Conservation (phyloP, 2,888 invertebrate genomes). For the Amphimallon solstitiale region DNA sequence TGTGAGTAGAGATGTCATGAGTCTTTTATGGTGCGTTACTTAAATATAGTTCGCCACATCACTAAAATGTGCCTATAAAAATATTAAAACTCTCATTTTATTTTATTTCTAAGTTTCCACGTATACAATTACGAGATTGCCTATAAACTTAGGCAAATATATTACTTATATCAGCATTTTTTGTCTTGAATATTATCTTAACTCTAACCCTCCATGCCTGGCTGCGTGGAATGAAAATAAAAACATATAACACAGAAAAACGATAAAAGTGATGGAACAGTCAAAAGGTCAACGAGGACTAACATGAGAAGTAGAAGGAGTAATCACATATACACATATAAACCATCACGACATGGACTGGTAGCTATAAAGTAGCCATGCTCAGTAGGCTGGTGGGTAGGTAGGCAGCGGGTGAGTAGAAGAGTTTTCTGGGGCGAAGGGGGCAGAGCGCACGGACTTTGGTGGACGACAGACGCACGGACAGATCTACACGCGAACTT, state of each 20-base stretch:
- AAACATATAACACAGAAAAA: constrained; percentile 1
- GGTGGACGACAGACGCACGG: constrained; percentile 39
- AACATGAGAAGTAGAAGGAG: constrained; percentile 18
- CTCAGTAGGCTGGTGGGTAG: constrained; percentile 46
- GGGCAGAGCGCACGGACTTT: constrained; percentile 4
- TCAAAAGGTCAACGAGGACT: constrained; percentile 25
- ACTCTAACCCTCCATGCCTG: not conserved
- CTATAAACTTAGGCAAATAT: no score
- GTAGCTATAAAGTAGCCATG: constrained; percentile 49
- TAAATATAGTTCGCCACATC: no score
- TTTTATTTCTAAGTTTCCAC: no score
- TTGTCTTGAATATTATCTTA: not conserved
- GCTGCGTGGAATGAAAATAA: constrained; percentile 9
- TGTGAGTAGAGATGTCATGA: no score
- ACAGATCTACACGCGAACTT: constrained; percentile 48
- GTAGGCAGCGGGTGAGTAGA: constrained; percentile 26
- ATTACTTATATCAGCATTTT: no score
- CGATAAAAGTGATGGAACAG: constrained; percentile 29
- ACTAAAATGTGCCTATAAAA: no score
- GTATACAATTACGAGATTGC: not conserved
- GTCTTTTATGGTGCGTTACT: no score
- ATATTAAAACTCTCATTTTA: no score
- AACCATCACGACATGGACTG: constrained; percentile 49
- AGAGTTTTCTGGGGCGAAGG: constrained; percentile 9
- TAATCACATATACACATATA: constrained; percentile 45